Evolutionary conservation across 92 coral and sea anemone species (phyloP), one percentile per base, ranked within the genome.

Genomic region (Heteractis magnifica): DNA sequence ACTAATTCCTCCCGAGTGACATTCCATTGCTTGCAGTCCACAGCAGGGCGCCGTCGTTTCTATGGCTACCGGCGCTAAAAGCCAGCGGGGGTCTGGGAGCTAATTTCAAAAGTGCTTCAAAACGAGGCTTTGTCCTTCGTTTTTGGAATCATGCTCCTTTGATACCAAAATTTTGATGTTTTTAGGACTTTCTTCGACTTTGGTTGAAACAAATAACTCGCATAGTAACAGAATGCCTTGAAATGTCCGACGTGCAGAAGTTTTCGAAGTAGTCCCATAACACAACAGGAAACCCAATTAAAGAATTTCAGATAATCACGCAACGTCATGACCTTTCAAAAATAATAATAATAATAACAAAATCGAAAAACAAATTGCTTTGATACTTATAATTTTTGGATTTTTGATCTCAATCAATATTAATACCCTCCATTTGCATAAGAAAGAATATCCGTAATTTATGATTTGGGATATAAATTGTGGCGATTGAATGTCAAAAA

Each of bases 1-100:
- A 91, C 87, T 80, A 74, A 74, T 81, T 83, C 86, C 81, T 93
- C 89, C 94, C 87, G 92, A 91, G 97, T 93, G 97, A 94, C 98
- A 94, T 94, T 94, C 98, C 98, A 89, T 83, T 83, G 91, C 93
- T 81, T 82, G 80, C 85, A 88, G 86, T 80, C 82, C 98, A 85
- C 93, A 89, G 88, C 83, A 89, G 87, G 97, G 81, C 90, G 89
- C 86, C 83, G 58, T 44, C 82, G 90, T 94, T 86, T 81, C 77
- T 90, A 88, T 88, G 88, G 88, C 79, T 81, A 76, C 92, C 72
- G 73, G 41, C 80, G 62, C 53, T 16, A 20, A 62, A 16, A 51
- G 74, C 60, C 84, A 81, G 89, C 88, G 83, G 88, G 88, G 83
- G 83, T 85, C 83, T 85, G 88, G 88, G 88, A 78, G 74, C 86